These are phyloP conservation scores for Machimus rusticus DNA, from an alignment of 2,888 invertebrate genomes.

Conservation along the genomic window DNA sequence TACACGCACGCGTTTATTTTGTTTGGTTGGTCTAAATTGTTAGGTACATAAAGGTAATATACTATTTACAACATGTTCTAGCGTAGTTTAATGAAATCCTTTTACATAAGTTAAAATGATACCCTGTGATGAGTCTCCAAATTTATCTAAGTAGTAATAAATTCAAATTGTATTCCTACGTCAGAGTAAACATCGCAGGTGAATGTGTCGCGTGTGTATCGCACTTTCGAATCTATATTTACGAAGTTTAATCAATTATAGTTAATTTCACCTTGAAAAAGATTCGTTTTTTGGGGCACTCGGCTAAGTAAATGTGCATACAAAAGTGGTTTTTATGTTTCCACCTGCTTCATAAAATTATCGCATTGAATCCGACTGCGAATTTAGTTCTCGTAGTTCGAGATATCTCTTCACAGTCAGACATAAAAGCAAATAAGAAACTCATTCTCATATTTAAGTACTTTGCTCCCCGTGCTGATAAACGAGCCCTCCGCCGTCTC, in stretches of 20 bases:
- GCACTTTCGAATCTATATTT: neutral
- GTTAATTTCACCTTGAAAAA: neutral
- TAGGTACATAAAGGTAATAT: neutral
- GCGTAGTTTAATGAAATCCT: too few relatives aligned
- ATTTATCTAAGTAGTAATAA: neutral
- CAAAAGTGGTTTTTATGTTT: neutral
- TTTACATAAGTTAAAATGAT: neutral
- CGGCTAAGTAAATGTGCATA: neutral
- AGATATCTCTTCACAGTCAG: neutral
- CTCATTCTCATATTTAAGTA: neutral
- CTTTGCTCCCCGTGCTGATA: neutral
- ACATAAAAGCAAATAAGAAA: neutral
- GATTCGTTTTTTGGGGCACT: neutral
- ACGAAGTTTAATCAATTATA: neutral
- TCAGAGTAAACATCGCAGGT: neutral
- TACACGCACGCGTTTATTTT: neutral
- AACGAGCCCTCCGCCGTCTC: neutral
- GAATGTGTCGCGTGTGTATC: neutral
- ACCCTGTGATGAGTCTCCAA: neutral
- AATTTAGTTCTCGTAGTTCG: neutral
- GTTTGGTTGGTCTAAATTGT: neutral
- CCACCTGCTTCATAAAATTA: neutral
- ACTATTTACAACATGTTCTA: neutral
- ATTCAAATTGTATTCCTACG: neutral
- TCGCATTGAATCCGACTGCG: neutral